These are phyloP conservation scores for Odontomyia ornata DNA, from an alignment of 2,888 invertebrate genomes.

Conservation along the genomic window DNA sequence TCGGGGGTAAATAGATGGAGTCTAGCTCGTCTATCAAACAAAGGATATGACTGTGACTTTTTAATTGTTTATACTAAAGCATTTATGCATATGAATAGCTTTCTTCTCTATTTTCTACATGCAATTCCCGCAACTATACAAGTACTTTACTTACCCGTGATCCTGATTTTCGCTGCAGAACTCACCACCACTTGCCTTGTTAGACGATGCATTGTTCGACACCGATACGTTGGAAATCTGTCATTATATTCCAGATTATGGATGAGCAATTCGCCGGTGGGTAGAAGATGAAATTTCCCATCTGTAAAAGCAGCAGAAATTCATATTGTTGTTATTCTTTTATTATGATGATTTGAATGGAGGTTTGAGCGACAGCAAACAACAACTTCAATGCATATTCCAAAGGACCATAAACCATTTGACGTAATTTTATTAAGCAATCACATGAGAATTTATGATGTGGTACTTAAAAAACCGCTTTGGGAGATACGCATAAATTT, in stretches of 20 bases:
- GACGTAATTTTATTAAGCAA: constrained; percentile 22
- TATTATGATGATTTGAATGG: neutral
- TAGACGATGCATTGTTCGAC: constrained; percentile 77
- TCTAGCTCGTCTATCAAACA: constrained; percentile 24
- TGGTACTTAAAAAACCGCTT: neutral
- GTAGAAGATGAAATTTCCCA: constrained; percentile 79
- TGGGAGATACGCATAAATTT: neutral
- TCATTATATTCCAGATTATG: constrained; percentile 79
- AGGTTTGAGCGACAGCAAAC: neutral
- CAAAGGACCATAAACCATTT: constrained; percentile 19
- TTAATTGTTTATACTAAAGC: constrained; percentile 3
- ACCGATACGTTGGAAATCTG: constrained; percentile 76
- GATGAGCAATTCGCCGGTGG: constrained; percentile 77
- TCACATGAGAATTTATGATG: constrained; percentile 22
- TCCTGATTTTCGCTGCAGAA: constrained; percentile 73
- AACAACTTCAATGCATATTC: neutral
- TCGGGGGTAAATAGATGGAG: neutral
- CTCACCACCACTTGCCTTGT: constrained; percentile 77
- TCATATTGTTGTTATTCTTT: constrained; percentile 5
- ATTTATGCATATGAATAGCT: neutral
- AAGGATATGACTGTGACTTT: constrained; percentile 29
- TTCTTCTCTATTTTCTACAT: no score
- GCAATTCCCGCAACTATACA: neutral
- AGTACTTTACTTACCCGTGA: constrained; percentile 73
- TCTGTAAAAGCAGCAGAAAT: constrained; percentile 65